Conservation (phyloP, 2,797 vertebrate genomes). For the Florisuga fusca region DNA sequence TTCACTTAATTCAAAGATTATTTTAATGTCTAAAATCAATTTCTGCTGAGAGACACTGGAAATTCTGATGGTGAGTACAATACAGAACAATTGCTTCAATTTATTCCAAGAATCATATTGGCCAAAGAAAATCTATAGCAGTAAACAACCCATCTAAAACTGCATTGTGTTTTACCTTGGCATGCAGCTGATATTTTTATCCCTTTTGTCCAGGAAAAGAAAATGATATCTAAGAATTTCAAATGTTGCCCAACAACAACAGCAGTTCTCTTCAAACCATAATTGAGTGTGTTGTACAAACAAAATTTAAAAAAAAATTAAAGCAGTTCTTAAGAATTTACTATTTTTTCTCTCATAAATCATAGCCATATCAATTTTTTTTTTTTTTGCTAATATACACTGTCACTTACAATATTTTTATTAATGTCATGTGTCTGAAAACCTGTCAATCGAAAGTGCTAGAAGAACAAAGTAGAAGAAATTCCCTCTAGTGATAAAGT, state of each 20-base stretch:
- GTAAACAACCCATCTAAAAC: constrained; percentile 3
- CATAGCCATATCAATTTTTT: neutral
- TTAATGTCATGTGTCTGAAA: neutral
- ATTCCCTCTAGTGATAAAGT: neutral
- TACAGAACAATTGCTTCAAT: constrained; percentile 43
- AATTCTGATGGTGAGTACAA: constrained; percentile 33
- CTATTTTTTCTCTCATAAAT: neutral
- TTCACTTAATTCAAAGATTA: constrained; percentile 30
- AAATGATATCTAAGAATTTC: neutral
- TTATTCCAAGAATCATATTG: constrained; percentile 4
- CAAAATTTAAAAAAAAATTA: neutral
- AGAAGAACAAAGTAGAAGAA: neutral
- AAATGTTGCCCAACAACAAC: neutral
- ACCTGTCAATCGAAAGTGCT: neutral
- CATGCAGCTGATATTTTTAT: neutral
- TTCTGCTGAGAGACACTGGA: constrained; percentile 30
- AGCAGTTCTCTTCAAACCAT: neutral
- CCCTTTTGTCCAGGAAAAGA: constrained; percentile 7
- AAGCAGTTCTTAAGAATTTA: neutral
- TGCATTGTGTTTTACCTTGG: neutral
- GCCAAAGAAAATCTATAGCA: constrained; percentile 10
- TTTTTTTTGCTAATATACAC: neutral
- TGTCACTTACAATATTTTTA: neutral
- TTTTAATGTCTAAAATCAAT: constrained; percentile 65
- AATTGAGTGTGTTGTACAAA: neutral